Base-by-base conservation (phyloP, 2,888 invertebrate species). In the Pocota personata region DNA sequence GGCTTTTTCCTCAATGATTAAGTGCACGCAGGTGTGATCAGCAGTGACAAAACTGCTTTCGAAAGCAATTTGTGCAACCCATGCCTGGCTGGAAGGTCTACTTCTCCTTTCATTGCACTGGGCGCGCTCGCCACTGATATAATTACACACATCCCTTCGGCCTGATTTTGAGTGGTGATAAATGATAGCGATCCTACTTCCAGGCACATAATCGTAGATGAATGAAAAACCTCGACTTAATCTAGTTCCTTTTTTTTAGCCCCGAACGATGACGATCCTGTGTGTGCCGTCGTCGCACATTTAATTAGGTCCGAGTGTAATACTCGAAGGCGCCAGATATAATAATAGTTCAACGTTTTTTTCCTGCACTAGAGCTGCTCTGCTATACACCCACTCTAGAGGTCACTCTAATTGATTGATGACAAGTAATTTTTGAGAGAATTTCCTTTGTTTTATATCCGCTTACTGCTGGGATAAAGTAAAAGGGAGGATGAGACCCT, bases 81-180 rank as follows among this genome's bases (percentile, higher is more conserved):
- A 43, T 30, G 69, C 30, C 55, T 40, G 46, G 69, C 73, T 79
- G 30, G 50, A 84, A 72, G 82, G 72, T 50, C 30, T 60, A 0
- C 55, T 10, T 10, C 19, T 8, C 7, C 5, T 14, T 10, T 10
- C 58, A 57, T 37, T 32, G 16, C 4, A 27, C 8, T 14, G 27
- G 43, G 66, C 35, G 67, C 62, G 60, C 71, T 52, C 58, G n/a
- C n/a, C n/a, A 52, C 43, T 64, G 60, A 73, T 24, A 43, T 86
- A 86, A 86, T 86, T 86, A 86, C 82, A 86, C 82, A 82, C 72
- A 77, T 86, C 86, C 86, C 86, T 82, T 86, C 82, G 86, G 86
- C 43, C 86, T 82, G 86, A 86, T 86, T 86, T 86, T 82, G 66
- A 76, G 72, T 82, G n/a, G 82, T 82, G 86, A 86, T 86, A 86